Evolutionary conservation across 2,888 invertebrate genomes (phyloP).

Genomic region (Drosophila bunnanda): DNA sequence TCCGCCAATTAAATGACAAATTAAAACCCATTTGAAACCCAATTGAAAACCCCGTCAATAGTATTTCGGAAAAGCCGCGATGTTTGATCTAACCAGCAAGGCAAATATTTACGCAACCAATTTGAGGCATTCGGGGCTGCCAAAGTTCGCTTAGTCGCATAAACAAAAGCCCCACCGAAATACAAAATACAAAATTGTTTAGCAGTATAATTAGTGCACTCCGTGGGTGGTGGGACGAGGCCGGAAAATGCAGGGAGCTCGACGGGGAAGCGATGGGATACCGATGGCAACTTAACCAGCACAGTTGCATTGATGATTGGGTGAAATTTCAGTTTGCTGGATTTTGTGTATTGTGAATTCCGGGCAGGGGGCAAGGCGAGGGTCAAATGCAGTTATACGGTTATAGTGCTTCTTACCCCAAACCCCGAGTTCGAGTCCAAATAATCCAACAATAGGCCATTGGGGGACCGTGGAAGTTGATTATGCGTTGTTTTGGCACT

Average conservation of each 20-base stretch:
- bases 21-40: neutral
- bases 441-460: slow-evolving; percentile 33
- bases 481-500: slow-evolving; percentile 79
- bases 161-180: slow-evolving; percentile 57
- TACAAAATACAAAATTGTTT: slow-evolving; percentile 64
- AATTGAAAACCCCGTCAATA: neutral
- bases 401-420: slow-evolving; percentile 22
- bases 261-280: neutral
- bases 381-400: slow-evolving; percentile 22
- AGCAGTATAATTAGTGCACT: slow-evolving; percentile 66
- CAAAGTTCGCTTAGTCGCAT: slow-evolving; percentile 34
- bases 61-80: neutral
- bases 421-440: slow-evolving; percentile 2
- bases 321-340: slow-evolving; percentile 58
- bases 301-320: slow-evolving; percentile 49
- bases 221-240: slow-evolving; percentile 35
- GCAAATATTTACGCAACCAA: slow-evolving; percentile 60
- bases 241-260: neutral
- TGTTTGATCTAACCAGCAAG: slow-evolving; percentile 7
- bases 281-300: slow-evolving; percentile 15
- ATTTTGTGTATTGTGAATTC: slow-evolving; percentile 33
- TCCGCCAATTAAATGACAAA: neutral
- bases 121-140: slow-evolving; percentile 46
- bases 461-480: slow-evolving; percentile 57
- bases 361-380: neutral